phyloP scores from a whole-genome alignment of 2,797 vertebrate species.

The Avahi laniger region DNA sequence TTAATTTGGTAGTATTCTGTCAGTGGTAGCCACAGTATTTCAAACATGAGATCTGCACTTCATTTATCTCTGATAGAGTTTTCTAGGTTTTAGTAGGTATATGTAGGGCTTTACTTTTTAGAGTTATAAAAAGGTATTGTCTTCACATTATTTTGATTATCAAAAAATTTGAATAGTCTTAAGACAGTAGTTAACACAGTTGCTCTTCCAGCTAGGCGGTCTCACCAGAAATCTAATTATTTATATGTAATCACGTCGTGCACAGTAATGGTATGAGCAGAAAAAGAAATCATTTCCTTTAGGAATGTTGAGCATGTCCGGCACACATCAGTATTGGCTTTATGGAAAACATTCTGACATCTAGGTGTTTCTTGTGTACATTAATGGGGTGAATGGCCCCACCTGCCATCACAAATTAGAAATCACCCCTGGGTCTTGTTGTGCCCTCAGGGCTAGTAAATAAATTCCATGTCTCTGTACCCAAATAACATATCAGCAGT shows the following conservation, averaged over 20 bases:
- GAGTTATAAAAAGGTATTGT: slow-evolving; percentile 5
- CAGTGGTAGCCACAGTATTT: background rate
- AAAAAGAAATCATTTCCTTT: slow-evolving; percentile 21
- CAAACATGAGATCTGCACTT: slow-evolving; percentile 10
- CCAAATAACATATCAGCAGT: background rate
- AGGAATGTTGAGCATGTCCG: slow-evolving; percentile 51
- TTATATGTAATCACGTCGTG: background rate
- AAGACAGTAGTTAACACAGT: background rate
- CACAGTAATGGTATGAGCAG: slow-evolving; percentile 37
- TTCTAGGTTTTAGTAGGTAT: background rate
- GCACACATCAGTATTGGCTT: slow-evolving; percentile 63
- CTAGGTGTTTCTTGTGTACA: slow-evolving; percentile 73
- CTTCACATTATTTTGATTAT: slow-evolving; percentile 2
- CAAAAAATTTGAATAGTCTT: background rate
- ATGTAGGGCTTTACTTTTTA: background rate
- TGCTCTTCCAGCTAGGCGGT: background rate
- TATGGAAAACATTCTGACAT: slow-evolving; percentile 74
- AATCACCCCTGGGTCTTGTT: slow-evolving; percentile 16
- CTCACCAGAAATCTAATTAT: slow-evolving; percentile 51
- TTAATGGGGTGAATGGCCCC: slow-evolving; percentile 72
- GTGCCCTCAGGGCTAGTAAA: slow-evolving; percentile 18
- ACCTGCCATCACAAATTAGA: slow-evolving; percentile 71
- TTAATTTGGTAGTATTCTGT: background rate
- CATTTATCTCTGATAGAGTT: background rate
- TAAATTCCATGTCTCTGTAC: background rate